Conservation (phyloP, 2,888 invertebrate genomes). For the Lycocerus yunnanus region DNA sequence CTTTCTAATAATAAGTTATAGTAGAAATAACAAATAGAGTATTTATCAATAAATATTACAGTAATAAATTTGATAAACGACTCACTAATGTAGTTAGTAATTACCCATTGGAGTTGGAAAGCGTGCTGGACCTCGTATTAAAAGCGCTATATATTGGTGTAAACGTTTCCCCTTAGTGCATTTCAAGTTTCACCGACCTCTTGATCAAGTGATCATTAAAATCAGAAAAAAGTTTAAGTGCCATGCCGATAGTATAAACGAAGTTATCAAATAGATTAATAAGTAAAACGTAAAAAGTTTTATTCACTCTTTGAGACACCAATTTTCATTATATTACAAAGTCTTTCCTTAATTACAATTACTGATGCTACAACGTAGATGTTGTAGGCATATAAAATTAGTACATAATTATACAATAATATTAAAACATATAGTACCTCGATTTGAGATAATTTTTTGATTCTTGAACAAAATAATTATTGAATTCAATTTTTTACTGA, state of each 20-base stretch:
- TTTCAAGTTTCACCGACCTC: conserved; percentile 6
- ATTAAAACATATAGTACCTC: too few species aligned
- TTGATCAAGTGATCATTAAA: conserved; percentile 3
- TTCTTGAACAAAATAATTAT: too few species aligned
- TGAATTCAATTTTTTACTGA: not conserved
- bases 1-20: not conserved
- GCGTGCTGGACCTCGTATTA: conserved; percentile 12
- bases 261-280: not conserved
- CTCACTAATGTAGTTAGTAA: conserved; percentile 14
- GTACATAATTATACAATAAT: too few species aligned
- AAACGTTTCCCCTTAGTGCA: conserved; percentile 6
- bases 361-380: not conserved
- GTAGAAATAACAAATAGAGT: not conserved
- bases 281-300: not conserved
- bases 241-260: not conserved
- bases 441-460: too few species aligned
- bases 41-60: conserved; percentile 5
- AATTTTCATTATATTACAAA: not conserved
- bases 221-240: not conserved
- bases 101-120: conserved; percentile 10
- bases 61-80: conserved; percentile 17
- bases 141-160: conserved; percentile 6
- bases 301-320: not conserved
- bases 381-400: too few species aligned
- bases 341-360: not conserved